A percentile compares a stretch with the other conserved stretches of the same genome.
Conservation (phyloP, 2,888 invertebrate genomes). For the Epistrophe grossulariae region DNA sequence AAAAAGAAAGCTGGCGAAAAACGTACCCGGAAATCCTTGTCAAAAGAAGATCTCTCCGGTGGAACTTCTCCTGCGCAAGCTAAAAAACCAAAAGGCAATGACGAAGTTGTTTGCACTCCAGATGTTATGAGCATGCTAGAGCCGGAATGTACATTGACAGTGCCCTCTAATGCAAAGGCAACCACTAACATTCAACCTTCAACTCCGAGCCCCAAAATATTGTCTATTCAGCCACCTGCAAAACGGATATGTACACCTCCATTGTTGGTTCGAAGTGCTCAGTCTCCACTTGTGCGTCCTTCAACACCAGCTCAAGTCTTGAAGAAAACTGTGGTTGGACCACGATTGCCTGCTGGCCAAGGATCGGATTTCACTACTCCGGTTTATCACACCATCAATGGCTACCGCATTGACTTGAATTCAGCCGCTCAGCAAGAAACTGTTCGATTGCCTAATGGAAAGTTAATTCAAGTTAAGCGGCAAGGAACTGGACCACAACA, state of each 20-base stretch:
- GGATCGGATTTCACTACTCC: conserved; percentile 78
- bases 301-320: conserved; percentile 73
- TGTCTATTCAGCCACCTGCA: conserved; percentile 77
- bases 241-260: conserved; percentile 79
- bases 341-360: conserved; percentile 76
- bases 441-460: conserved; percentile 83
- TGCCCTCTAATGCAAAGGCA: conserved; percentile 77
- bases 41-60: conserved; percentile 57
- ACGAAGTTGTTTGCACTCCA: conserved; percentile 87
- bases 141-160: conserved; percentile 82
- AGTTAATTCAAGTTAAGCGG: conserved; percentile 83
- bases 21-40: conserved; percentile 54
- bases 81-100: conserved; percentile 80
- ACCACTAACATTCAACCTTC: conserved; percentile 71
- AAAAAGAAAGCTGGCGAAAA: conserved; percentile 63
- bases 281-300: conserved; percentile 79
- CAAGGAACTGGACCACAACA: conserved; percentile 78
- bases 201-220: conserved; percentile 77
- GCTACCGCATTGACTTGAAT: conserved; percentile 84
- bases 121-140: conserved; percentile 84
- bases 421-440: conserved; percentile 83
- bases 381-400: conserved; percentile 83
- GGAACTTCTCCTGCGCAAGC: conserved; percentile 75
- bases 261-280: conserved; percentile 80
- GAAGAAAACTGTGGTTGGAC: conserved; percentile 80